These are phyloP conservation scores for Cricetomys ansorgei DNA, from an alignment of 2,113 vertebrate species.

Conservation along the genomic window DNA sequence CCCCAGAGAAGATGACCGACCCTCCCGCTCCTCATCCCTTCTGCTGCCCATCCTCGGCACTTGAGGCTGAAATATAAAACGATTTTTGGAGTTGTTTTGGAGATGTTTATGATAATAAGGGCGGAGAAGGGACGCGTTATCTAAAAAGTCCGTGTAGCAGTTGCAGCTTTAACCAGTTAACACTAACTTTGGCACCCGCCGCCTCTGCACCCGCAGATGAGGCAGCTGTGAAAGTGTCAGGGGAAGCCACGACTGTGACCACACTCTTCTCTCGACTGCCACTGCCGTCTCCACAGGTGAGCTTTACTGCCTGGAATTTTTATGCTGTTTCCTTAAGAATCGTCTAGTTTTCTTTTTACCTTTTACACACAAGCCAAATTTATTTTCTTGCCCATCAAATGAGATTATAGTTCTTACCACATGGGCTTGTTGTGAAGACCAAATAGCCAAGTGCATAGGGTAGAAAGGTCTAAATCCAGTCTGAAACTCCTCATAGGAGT, in stretches of 20 bases:
- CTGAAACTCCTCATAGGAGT: conserved; percentile 5
- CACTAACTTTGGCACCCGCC: neutral
- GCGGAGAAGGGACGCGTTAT: neutral
- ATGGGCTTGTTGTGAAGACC: neutral
- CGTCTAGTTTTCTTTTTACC: neutral
- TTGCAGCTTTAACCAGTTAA: neutral
- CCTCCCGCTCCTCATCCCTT: neutral
- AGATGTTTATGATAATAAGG: neutral
- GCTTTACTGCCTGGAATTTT: conserved; percentile 7
- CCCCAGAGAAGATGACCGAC: neutral
- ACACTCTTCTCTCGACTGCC: conserved; percentile 90
- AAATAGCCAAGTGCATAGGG: neutral
- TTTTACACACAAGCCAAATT: neutral
- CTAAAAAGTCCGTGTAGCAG: neutral
- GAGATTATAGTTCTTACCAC: neutral
- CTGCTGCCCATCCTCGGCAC: neutral
- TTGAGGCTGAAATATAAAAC: neutral
- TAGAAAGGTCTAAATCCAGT: neutral
- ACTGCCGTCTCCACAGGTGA: conserved; percentile 89
- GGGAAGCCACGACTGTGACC: conserved; percentile 94
- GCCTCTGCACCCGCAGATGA: conserved; percentile 84
- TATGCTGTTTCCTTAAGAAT: neutral
- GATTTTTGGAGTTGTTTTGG: neutral
- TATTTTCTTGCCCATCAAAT: conserved; percentile 12
- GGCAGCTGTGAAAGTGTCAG: conserved; percentile 88